Conservation (phyloP, 2,888 invertebrate species). For the Xestia rhomboidea region DNA sequence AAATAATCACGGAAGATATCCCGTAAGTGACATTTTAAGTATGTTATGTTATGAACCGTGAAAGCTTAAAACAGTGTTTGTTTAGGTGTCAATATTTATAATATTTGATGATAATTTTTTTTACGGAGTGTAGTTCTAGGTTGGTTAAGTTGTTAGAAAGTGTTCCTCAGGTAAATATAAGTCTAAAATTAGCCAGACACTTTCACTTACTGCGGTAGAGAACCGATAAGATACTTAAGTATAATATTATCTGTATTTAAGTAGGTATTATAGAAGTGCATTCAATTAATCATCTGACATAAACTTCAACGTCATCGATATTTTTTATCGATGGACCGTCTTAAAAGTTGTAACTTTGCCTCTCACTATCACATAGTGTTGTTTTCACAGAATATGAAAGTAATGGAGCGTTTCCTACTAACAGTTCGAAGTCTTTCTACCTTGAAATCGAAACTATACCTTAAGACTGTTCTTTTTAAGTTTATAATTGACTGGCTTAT, state of each 20-base stretch:
- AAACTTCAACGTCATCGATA: conserved; percentile 9
- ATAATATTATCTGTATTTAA: too few relatives aligned
- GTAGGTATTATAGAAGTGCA: conserved; percentile 2
- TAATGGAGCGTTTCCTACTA: conserved; percentile 42
- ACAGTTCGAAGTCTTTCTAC: conserved; percentile 34
- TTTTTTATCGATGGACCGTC: conserved; percentile 51
- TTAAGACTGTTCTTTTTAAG: rapidly evolving
- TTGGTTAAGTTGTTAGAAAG: conserved; percentile 25
- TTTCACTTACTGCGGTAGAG: conserved; percentile 28
- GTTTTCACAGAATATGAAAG: conserved; percentile 77
- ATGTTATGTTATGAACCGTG: too few relatives aligned
- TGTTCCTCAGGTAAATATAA: conserved; percentile 11
- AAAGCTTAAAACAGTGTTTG: too few relatives aligned
- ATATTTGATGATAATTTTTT: background rate
- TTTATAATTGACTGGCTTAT: conserved; percentile 44
- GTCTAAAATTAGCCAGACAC: conserved; percentile 21
- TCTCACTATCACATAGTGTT: conserved; percentile 52
- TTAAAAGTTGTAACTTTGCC: conserved; percentile 38
- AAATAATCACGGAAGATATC: too few relatives aligned
- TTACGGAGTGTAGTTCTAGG: background rate
- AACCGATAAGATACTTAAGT: background rate
- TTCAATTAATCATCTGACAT: conserved; percentile 15
- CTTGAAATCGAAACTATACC: conserved; percentile 23
- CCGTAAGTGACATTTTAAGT: too few relatives aligned
- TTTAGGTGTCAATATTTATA: background rate